A percentile compares a stretch with the other conserved stretches of the same genome.
These are phyloP conservation scores for Tupaia tana DNA, from an alignment of 2,113 vertebrate species.

Conservation along the genomic window DNA sequence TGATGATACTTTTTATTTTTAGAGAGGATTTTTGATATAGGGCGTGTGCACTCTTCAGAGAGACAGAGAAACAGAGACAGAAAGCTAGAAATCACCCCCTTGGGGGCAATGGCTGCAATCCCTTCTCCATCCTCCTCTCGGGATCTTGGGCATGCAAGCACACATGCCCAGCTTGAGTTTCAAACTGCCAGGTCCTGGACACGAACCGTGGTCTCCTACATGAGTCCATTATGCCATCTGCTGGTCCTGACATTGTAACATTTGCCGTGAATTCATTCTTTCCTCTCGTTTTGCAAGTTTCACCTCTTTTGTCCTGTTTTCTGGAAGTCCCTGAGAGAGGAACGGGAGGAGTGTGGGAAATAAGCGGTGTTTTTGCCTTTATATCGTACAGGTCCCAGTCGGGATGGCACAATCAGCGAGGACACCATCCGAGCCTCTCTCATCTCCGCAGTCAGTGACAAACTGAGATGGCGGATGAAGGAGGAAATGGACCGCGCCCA, in stretches of 20 bases:
- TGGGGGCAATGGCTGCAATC: too few species aligned
- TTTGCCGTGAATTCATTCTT: background rate
- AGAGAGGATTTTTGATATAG: too few species aligned
- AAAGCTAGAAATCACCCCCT: too few species aligned
- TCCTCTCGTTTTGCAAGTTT: background rate
- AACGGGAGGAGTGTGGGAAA: background rate
- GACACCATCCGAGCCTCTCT: constrained; percentile 98
- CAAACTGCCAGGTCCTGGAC: too few species aligned
- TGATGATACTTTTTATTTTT: background rate
- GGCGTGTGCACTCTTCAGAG: too few species aligned
- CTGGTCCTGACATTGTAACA: too few species aligned
- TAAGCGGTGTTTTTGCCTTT: background rate
- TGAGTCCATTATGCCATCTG: too few species aligned
- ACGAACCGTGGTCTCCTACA: too few species aligned
- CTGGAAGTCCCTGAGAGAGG: constrained; percentile 8
- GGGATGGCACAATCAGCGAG: constrained; percentile 97
- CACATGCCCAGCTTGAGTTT: too few species aligned
- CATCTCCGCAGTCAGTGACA: constrained; percentile 98
- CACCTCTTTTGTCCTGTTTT: background rate
- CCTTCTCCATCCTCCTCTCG: too few species aligned
- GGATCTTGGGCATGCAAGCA: too few species aligned
- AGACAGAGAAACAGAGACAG: too few species aligned
- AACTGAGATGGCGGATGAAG: constrained; percentile 98
- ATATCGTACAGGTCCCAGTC: constrained; percentile 89
- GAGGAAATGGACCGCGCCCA: constrained; percentile 99